Evolutionary conservation across 64 coral and sea anemone genomes (phyloP).

Genomic region (Montipora foliosa): DNA sequence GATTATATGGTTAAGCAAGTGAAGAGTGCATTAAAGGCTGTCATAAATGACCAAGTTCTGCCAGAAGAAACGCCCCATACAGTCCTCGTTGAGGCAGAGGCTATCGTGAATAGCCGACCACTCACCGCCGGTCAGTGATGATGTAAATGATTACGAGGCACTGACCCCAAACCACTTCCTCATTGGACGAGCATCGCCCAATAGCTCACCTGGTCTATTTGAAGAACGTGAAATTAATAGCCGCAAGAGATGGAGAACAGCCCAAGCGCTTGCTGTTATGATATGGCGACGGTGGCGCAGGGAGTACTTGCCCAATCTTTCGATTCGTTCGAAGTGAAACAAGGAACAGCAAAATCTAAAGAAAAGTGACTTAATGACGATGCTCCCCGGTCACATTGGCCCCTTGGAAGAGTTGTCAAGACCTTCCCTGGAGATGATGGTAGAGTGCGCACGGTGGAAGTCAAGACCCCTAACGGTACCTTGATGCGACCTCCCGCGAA

Average conservation of each 20-base stretch:
- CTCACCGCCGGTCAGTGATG: background rate
- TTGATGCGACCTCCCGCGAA: conserved; percentile 15
- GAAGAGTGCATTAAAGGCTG: conserved; percentile 29
- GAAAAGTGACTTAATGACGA: conserved; percentile 4
- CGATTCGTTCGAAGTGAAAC: conserved; percentile 36
- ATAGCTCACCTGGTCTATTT: conserved; percentile 36
- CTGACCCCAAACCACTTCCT: too few relatives aligned
- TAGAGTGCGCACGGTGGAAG: conserved; percentile 3
- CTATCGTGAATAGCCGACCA: conserved; percentile 21
- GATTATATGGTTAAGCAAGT: conserved; percentile 43
- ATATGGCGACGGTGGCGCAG: conserved; percentile 48
- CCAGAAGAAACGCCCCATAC: conserved; percentile 6
- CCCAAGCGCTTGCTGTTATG: conserved; percentile 3
- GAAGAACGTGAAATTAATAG: conserved; percentile 4
- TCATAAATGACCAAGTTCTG: background rate
- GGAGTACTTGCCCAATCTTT: conserved; percentile 42
- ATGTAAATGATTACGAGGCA: conserved; percentile 25
- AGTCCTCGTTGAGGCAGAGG: conserved; percentile 33
- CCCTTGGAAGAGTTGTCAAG: conserved; percentile 1
- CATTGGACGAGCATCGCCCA: conserved; percentile 21
- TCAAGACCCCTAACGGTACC: conserved; percentile 34
- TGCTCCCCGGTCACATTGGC: background rate
- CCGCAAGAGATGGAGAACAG: conserved; percentile 26
- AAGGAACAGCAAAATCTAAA: conserved; percentile 27
- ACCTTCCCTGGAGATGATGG: background rate